These are phyloP conservation scores for Portunus trituberculatus DNA, from an alignment of 1,140 invertebrate genomes.

Conservation along the genomic window DNA sequence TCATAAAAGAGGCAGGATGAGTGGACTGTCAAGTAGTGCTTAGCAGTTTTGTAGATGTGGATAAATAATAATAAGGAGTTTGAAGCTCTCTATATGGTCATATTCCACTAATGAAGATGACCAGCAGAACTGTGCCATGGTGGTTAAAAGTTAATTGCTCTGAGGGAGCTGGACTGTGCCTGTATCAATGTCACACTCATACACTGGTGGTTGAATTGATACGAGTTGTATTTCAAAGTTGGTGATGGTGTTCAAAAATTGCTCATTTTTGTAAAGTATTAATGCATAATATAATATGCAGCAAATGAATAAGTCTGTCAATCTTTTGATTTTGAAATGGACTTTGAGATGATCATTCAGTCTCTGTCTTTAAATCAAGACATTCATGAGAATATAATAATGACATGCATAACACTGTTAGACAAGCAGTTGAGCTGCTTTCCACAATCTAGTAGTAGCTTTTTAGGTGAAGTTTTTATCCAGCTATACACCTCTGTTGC, in stretches of 20 bases:
- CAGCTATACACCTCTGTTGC: too few relatives aligned
- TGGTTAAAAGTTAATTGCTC: background rate
- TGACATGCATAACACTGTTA: background rate
- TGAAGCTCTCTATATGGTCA: background rate
- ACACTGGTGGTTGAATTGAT: background rate
- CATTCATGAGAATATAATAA: background rate
- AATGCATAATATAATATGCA: background rate
- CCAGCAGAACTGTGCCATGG: background rate
- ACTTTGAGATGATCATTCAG: background rate
- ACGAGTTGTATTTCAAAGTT: background rate
- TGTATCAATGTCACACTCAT: background rate
- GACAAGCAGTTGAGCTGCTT: too few relatives aligned
- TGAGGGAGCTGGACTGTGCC: background rate
- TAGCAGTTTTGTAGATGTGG: too few relatives aligned
- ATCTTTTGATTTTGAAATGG: too few relatives aligned
- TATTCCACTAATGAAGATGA: background rate
- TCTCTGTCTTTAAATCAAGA: background rate
- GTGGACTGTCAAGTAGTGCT: too few relatives aligned
- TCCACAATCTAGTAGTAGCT: too few relatives aligned
- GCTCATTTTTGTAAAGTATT: background rate
- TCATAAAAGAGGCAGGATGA: too few relatives aligned
- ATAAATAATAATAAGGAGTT: background rate
- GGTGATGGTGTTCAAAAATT: background rate
- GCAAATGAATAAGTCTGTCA: background rate
- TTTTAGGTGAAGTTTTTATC: too few relatives aligned